Evolutionary conservation across 2,888 invertebrate species (phyloP).

Genomic region (Agrilus mali): DNA sequence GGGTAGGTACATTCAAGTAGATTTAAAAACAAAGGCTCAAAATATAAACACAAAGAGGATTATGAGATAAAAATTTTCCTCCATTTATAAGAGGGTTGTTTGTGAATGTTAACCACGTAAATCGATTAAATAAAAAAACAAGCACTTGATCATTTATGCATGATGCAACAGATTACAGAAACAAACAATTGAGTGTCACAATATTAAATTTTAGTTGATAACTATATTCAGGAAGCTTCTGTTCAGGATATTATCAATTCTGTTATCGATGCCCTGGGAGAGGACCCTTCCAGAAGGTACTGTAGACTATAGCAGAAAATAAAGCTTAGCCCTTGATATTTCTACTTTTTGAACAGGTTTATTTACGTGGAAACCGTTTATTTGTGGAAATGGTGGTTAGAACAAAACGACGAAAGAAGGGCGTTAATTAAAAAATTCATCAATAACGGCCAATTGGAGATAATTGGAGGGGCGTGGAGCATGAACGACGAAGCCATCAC

Average conservation of each 20-base stretch:
- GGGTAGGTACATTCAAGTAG: too few relatives aligned
- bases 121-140: too few relatives aligned
- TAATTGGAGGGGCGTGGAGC: constrained; percentile 69
- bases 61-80: too few relatives aligned
- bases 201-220: not conserved
- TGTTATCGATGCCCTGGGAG: constrained; percentile 58
- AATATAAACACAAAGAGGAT: too few relatives aligned
- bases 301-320: not conserved
- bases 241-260: constrained; percentile 86
- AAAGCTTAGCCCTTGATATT: not conserved
- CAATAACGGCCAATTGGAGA: constrained; percentile 58
- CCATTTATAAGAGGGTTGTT: too few relatives aligned
- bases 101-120: too few relatives aligned
- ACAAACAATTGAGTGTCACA: too few relatives aligned
- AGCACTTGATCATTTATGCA: too few relatives aligned
- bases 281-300: constrained; percentile 56
- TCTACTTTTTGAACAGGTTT: not conserved
- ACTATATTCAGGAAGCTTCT: constrained; percentile 60
- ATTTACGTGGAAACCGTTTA: not conserved
- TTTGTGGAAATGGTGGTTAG: constrained; percentile 73
- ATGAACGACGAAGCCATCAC: constrained; percentile 73
- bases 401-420: constrained; percentile 46
- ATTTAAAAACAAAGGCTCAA: too few relatives aligned
- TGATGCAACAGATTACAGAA: too few relatives aligned
- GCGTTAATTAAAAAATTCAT: constrained; percentile 55